Evolutionary conservation across 2,113 vertebrate genomes (phyloP).

Genomic region (Myiozetetes cayanensis): DNA sequence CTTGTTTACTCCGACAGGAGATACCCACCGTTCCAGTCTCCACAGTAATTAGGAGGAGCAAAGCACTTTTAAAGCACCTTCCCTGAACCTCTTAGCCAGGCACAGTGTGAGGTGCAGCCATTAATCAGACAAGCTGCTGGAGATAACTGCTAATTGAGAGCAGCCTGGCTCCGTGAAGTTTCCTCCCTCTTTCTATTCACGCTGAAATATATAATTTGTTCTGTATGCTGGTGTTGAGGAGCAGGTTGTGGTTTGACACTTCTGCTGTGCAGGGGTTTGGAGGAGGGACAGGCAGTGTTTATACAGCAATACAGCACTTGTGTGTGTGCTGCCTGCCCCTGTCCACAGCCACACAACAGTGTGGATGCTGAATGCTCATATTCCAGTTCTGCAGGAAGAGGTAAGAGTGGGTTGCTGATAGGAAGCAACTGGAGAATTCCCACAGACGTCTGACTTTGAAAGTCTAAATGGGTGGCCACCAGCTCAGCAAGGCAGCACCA

Average conservation of each 20-base stretch:
- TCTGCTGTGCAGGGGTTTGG: not conserved
- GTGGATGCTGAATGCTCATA: not conserved
- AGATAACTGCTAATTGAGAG: conserved; percentile 32
- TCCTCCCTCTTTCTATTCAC: not conserved
- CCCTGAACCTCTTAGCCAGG: not conserved
- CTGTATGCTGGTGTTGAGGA: not conserved
- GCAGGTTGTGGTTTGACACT: not conserved
- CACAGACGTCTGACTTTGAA: not conserved
- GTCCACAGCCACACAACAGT: not conserved
- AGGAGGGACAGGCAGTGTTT: not conserved
- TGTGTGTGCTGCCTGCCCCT: not conserved
- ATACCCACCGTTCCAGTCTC: not conserved
- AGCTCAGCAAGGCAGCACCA: not conserved
- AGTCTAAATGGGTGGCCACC: not conserved
- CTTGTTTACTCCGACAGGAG: not conserved
- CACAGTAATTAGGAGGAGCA: not conserved
- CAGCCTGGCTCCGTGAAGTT: not conserved
- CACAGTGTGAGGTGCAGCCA: conserved; percentile 24
- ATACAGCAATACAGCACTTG: not conserved
- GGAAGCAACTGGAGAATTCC: not conserved
- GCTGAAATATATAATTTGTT: not conserved
- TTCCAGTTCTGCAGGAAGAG: not conserved
- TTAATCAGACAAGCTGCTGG: conserved; percentile 48
- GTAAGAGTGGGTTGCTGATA: not conserved
- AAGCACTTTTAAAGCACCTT: not conserved